Conservation (phyloP, 2,113 vertebrate genomes). For the Ammodramus savannarum region DNA sequence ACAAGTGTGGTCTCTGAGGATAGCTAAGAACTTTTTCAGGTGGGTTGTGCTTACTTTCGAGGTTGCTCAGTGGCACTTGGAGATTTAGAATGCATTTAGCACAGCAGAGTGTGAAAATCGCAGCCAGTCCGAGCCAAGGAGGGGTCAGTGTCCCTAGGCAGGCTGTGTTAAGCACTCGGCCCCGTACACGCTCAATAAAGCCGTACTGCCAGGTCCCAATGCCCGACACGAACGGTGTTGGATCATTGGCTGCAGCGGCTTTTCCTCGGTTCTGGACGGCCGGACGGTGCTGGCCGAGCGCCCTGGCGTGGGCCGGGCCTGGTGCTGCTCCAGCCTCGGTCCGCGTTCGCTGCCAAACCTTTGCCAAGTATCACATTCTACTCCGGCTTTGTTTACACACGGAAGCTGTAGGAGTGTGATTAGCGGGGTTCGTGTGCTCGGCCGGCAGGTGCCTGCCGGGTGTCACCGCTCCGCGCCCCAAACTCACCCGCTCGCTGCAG, state of each 20-base stretch:
- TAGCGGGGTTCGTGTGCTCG: background rate
- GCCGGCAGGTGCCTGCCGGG: background rate
- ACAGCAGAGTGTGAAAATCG: background rate
- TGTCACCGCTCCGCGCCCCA: background rate
- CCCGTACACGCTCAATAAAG: background rate
- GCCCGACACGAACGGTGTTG: fast-evolving
- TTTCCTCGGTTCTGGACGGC: background rate
- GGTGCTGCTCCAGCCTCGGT: background rate
- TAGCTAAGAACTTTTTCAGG: fast-evolving
- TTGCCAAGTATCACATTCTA: background rate
- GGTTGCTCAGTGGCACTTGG: background rate
- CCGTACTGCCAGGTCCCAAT: fast-evolving
- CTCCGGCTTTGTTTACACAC: background rate
- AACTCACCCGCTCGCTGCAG: background rate
- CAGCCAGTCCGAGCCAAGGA: background rate
- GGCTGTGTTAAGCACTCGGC: background rate
- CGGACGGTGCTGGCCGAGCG: background rate
- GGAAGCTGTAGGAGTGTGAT: background rate
- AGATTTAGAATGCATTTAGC: background rate
- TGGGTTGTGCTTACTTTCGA: background rate
- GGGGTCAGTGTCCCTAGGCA: too few relatives aligned
- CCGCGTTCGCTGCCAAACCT: background rate
- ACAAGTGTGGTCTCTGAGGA: fast-evolving
- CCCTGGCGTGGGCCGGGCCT: background rate
- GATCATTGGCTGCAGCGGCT: fast-evolving